Evolutionary conservation across 2,113 vertebrate species (phyloP).

Genomic region (Neodontobutis hainanensis): DNA sequence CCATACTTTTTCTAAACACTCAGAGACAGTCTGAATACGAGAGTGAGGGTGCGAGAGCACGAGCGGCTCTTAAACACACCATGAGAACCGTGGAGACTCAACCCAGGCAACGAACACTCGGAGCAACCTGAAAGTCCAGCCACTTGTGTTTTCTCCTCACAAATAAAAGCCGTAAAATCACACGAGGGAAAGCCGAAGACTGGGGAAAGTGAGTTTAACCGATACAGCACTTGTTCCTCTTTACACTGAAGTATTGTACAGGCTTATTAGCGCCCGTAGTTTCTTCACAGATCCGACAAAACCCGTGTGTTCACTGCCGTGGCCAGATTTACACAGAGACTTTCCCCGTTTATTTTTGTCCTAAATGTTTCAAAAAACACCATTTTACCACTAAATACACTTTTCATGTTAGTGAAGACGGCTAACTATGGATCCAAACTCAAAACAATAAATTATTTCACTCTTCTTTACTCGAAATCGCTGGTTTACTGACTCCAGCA

Average conservation of each 20-base stretch:
- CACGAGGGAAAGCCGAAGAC: not conserved
- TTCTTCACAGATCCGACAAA: not conserved
- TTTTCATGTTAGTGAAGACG: too few species aligned
- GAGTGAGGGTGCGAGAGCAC: not conserved
- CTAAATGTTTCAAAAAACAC: too few species aligned
- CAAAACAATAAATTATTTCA: too few species aligned
- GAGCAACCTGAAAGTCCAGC: not conserved
- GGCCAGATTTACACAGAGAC: too few species aligned
- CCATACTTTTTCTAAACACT: not conserved
- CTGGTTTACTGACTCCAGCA: too few species aligned
- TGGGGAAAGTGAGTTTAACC: not conserved
- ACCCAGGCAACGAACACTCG: not conserved
- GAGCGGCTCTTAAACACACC: not conserved
- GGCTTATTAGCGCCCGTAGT: conserved; percentile 5
- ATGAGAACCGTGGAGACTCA: not conserved
- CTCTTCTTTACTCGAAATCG: too few species aligned
- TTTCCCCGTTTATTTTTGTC: too few species aligned
- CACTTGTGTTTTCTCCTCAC: not conserved
- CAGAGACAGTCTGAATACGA: not conserved
- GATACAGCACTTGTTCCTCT: not conserved
- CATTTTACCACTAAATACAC: too few species aligned
- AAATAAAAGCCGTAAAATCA: not conserved
- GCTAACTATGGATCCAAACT: too few species aligned
- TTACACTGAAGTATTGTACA: not conserved
- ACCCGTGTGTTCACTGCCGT: too few species aligned